Evolutionary conservation across 2,113 vertebrate genomes (phyloP).

Genomic region (Pseudonaja textilis): DNA sequence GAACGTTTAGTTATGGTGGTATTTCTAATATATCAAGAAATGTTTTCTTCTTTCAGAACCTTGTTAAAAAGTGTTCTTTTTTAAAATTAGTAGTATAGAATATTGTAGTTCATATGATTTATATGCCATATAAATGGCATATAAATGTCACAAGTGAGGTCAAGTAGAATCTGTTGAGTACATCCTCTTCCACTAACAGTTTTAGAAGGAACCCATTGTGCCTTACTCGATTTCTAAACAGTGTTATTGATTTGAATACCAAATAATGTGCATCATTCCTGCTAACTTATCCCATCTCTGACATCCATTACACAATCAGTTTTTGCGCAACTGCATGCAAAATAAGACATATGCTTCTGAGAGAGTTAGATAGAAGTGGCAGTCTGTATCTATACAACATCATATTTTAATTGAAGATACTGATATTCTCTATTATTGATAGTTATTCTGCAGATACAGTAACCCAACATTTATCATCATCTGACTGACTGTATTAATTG

Average conservation of each 20-base stretch:
- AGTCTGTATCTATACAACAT: background rate
- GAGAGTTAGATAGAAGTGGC: background rate
- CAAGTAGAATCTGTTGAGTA: background rate
- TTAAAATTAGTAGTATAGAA: background rate
- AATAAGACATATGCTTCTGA: background rate
- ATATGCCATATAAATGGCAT: background rate
- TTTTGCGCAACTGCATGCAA: background rate
- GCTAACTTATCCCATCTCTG: background rate
- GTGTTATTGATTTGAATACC: background rate
- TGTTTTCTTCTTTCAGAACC: background rate
- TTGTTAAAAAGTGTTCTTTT: background rate
- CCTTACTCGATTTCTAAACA: background rate
- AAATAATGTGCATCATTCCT: background rate
- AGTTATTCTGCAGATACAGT: background rate
- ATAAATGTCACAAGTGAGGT: background rate
- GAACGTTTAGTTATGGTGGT: background rate
- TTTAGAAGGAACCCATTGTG: background rate
- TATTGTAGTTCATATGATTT: background rate
- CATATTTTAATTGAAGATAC: background rate
- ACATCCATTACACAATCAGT: background rate
- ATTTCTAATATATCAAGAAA: background rate
- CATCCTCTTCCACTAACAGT: background rate
- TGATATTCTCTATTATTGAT: background rate
- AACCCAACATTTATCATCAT: background rate
- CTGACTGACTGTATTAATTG: background rate